Evolutionary conservation across 2,888 invertebrate genomes (phyloP).

Genomic region (Caenorhabditis angaria): DNA sequence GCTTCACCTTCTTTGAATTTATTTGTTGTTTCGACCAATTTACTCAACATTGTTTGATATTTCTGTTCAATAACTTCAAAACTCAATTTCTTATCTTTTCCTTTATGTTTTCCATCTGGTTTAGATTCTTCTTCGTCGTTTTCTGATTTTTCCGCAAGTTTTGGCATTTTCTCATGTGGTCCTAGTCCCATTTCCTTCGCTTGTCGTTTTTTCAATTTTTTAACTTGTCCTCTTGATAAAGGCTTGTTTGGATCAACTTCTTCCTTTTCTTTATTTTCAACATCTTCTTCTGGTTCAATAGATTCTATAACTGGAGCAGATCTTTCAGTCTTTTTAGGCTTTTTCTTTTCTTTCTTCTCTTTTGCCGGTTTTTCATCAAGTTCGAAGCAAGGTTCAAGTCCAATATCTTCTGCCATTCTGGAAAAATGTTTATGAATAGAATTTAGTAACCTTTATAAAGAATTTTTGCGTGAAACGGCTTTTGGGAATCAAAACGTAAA

Average conservation of each 20-base stretch:
- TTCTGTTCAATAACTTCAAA: slow-evolving; percentile 39
- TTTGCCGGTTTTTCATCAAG: slow-evolving; percentile 33
- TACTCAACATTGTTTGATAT: slow-evolving; percentile 25
- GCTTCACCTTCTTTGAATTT: slow-evolving; percentile 42
- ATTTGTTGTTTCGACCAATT: slow-evolving; percentile 23
- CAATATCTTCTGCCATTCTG: slow-evolving; percentile 50
- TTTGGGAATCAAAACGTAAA: too few species aligned
- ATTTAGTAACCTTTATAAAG: too few species aligned
- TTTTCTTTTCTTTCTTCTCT: slow-evolving; percentile 41
- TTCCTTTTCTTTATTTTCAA: slow-evolving; percentile 1
- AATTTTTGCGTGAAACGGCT: too few species aligned
- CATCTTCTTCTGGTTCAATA: background rate
- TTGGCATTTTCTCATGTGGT: slow-evolving; percentile 1
- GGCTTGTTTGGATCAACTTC: slow-evolving; percentile 16
- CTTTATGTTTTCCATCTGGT: slow-evolving; percentile 18
- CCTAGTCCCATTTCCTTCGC: slow-evolving; percentile 18
- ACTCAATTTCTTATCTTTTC: slow-evolving; percentile 33
- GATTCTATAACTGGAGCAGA: slow-evolving; percentile 10
- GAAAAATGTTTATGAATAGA: background rate
- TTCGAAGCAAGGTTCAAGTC: slow-evolving; percentile 50
- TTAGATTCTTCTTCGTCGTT: slow-evolving; percentile 16
- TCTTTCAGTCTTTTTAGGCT: slow-evolving; percentile 24
- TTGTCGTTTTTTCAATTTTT: slow-evolving; percentile 22
- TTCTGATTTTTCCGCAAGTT: slow-evolving; percentile 1
- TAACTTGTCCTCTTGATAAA: slow-evolving; percentile 28